Conservation (phyloP, 2,888 invertebrate genomes). For the Falcaria lacertinaria region DNA sequence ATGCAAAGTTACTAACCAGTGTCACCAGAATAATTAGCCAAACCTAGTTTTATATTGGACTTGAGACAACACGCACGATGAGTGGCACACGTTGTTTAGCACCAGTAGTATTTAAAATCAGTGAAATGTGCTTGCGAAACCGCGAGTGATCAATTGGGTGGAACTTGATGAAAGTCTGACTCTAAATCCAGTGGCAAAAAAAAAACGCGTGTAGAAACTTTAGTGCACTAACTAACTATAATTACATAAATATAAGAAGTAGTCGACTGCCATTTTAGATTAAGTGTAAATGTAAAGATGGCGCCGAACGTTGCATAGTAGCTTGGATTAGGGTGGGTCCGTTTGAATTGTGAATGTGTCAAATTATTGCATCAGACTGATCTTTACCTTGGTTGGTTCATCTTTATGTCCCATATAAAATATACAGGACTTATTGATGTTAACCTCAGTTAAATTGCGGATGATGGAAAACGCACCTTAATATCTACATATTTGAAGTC, state of each 20-base stretch:
- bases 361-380: slow-evolving; percentile 11
- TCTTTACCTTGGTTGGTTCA: background rate
- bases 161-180: background rate
- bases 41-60: too few species aligned
- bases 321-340: slow-evolving; percentile 13
- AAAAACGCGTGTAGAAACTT: background rate
- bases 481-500: background rate
- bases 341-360: slow-evolving; percentile 23
- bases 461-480: background rate
- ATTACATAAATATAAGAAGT: slow-evolving; percentile 16
- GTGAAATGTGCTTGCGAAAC: slow-evolving; percentile 8
- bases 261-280: slow-evolving; percentile 45
- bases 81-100: too few species aligned
- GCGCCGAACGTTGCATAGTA: slow-evolving; percentile 2
- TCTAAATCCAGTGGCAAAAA: background rate
- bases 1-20: too few species aligned
- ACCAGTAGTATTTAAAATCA: background rate
- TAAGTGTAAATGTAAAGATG: slow-evolving; percentile 16
- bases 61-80: too few species aligned
- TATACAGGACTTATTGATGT: background rate
- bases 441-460: background rate
- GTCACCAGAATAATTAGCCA: too few species aligned
- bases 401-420: slow-evolving; percentile 1
- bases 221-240: background rate
- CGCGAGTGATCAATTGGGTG: slow-evolving; percentile 4